Percentiles rank a stretch among this genome's conserved stretches.
phyloP scores from a whole-genome alignment of 2,888 invertebrate genomes.

The Spodoptera exigua region DNA sequence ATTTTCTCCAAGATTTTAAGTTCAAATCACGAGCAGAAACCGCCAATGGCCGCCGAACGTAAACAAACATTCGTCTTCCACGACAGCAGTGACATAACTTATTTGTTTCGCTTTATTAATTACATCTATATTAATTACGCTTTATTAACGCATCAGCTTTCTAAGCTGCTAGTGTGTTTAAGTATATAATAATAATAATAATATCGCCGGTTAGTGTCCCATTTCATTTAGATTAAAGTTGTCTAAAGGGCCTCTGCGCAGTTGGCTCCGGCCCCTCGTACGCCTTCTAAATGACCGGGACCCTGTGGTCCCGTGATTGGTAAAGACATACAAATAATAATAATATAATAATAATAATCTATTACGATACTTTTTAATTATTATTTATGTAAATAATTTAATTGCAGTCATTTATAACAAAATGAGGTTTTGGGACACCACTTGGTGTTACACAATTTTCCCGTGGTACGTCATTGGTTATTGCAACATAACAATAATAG shows the following conservation, averaged over 20 bases:
- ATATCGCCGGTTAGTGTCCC: too few relatives aligned
- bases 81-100: constrained; percentile 49
- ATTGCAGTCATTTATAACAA: constrained; percentile 36
- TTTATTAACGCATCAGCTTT: too few relatives aligned
- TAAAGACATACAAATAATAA: too few relatives aligned
- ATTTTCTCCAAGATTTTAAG: constrained; percentile 20
- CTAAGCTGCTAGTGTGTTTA: too few relatives aligned
- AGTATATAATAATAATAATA: too few relatives aligned
- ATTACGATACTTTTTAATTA: constrained; percentile 31
- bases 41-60: constrained; percentile 11
- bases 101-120: constrained; percentile 41
- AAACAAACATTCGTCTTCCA: constrained; percentile 40
- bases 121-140: too few relatives aligned
- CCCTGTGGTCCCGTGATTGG: too few relatives aligned
- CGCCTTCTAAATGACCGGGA: too few relatives aligned
- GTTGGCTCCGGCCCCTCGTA: too few relatives aligned
- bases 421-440: constrained; percentile 2
- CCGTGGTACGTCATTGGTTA: neutral
- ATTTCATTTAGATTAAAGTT: too few relatives aligned
- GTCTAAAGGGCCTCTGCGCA: too few relatives aligned
- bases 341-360: too few relatives aligned
- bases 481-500: neutral
- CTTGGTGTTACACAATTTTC: constrained; percentile 15
- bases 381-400: constrained; percentile 38
- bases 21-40: constrained; percentile 14